Evolutionary conservation across 1,140 invertebrate species (phyloP), one percentile per base, ranked within the genome.

Genomic region (Helicoverpa zea): DNA sequence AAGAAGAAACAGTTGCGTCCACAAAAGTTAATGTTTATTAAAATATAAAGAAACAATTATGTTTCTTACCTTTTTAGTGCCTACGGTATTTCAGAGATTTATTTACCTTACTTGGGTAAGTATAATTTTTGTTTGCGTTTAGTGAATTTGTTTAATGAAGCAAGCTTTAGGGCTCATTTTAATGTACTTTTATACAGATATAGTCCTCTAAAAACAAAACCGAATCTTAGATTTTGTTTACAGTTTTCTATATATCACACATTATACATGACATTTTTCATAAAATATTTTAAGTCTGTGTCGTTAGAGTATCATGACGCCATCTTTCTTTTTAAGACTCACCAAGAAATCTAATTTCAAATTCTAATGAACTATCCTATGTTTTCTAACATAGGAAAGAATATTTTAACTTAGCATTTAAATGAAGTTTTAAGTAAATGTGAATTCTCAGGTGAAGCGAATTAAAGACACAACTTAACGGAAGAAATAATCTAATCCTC

Each of bases 11-110:
- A 18, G 49, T 35, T 16, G 63, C 49, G 51, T 23, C 43, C 16
- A 43, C 59, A 66, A 68, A 66, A 70, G 52, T n/a, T 66, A 79
- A 79, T 70, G 76, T 68, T 79, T 56, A 59, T 66, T 70, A 70
- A 58, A 49, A 56, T 43, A 54, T 49, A 29, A 79, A 43, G 47
- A 70, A 76, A 70, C n/a, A 70, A 66, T 59, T 79, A 70, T 47
- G 2, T 12, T 49, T 66, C 23, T 63, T 76, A n/a, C 56, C 30
- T 23, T 63, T 43, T 49, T 58, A 14, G 18, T 16, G 35, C 35
- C 35, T 7, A 35, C 35, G 35, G 35, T 35, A 12, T 23, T 18
- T 16, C n/a, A 16, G 16, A 51, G 47, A 18, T 51, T 11, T 23
- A 16, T 68, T 68, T 68, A 7, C 23, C 0, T 68, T 3, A 16